Evolutionary conservation across 2,888 invertebrate species (phyloP).

Genomic region (Pterostichus niger): DNA sequence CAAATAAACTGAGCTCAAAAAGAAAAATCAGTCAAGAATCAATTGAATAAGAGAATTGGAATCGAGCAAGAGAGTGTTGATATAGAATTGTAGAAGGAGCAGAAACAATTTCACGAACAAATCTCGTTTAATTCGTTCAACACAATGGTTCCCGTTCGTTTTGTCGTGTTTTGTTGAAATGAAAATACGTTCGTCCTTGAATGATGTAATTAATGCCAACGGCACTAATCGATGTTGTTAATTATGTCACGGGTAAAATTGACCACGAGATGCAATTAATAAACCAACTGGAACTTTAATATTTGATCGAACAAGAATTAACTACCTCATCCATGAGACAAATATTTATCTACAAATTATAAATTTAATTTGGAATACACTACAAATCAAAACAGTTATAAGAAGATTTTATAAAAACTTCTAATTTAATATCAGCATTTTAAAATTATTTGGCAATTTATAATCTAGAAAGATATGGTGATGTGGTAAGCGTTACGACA

Average conservation of each 20-base stretch:
- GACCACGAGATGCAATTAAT: conserved; percentile 23
- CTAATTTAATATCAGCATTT: too few species aligned
- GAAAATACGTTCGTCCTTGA: conserved; percentile 35
- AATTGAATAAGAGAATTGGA: background rate
- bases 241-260: conserved; percentile 48
- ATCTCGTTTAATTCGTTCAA: conserved; percentile 17
- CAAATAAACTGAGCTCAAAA: too few species aligned
- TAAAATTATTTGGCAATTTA: too few species aligned
- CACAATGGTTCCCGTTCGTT: background rate
- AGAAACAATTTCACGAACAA: conserved; percentile 24
- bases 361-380: too few species aligned
- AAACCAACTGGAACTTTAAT: conserved; percentile 7
- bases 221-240: conserved; percentile 42
- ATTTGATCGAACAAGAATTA: background rate
- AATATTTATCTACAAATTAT: too few species aligned
- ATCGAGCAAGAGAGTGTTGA: background rate
- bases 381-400: too few species aligned
- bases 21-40: too few species aligned
- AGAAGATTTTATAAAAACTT: too few species aligned
- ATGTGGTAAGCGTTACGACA: too few species aligned
- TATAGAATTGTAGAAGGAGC: background rate
- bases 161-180: conserved; percentile 21
- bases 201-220: conserved; percentile 28
- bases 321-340: too few species aligned
- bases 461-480: too few species aligned